A percentile compares a stretch with the other conserved stretches of the same genome.
phyloP scores from a whole-genome alignment of 1,140 invertebrate genomes.

The Cheumatopsyche charites region DNA sequence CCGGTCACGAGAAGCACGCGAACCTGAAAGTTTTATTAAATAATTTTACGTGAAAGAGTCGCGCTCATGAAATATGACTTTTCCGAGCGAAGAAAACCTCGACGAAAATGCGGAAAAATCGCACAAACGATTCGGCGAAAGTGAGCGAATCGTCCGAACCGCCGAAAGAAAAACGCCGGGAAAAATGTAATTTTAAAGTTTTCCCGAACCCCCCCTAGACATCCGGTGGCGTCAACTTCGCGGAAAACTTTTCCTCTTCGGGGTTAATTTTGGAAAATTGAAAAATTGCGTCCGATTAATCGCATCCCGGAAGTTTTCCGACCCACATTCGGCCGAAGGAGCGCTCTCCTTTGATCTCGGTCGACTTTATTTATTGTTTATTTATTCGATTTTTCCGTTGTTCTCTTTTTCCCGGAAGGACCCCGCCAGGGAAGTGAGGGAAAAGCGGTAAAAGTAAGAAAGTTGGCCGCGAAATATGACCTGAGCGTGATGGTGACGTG shows the following conservation, averaged over 20 bases:
- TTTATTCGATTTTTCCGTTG: background rate
- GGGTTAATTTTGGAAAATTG: constrained; percentile 41
- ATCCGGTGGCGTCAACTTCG: constrained; percentile 14
- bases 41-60: background rate
- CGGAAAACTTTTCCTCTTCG: constrained; percentile 33
- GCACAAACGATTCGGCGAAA: background rate
- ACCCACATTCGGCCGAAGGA: no score
- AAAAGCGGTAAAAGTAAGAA: constrained; percentile 32
- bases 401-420: background rate
- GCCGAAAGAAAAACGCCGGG: background rate
- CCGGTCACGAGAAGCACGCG: constrained; percentile 16
- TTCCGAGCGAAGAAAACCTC: background rate
- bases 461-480: constrained; percentile 41
- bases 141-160: background rate
- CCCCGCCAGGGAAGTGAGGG: background rate
- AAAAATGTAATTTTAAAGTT: constrained; percentile 26
- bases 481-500: constrained; percentile 35
- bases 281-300: constrained; percentile 48
- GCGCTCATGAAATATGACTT: background rate
- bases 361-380: constrained; percentile 2
- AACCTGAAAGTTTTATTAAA: constrained; percentile 9
- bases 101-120: background rate
- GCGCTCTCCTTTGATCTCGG: background rate
- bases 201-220: background rate
- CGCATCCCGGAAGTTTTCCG: constrained; percentile 39